phyloP scores from a whole-genome alignment of 2,113 vertebrate genomes.

The Enhydra lutris region DNA sequence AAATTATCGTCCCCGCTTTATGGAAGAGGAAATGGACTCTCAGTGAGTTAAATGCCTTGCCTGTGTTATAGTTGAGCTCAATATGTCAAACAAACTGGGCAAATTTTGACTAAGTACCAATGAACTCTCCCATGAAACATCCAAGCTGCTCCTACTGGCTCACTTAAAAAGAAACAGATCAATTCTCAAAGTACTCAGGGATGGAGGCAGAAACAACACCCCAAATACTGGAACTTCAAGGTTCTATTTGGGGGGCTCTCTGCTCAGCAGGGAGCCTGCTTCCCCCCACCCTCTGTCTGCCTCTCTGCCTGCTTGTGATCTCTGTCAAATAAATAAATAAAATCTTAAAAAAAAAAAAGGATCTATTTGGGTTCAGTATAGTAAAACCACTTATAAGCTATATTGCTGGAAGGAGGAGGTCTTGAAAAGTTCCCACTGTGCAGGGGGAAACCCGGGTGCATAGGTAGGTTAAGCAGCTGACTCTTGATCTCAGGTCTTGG shows the following conservation, averaged over 20 bases:
- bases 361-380: neutral
- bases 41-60: conserved; percentile 3
- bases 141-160: neutral
- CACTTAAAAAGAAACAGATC: neutral
- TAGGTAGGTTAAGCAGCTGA: neutral
- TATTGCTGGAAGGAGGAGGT: neutral
- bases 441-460: neutral
- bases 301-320: too few relatives aligned
- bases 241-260: neutral
- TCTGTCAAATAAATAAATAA: too few relatives aligned
- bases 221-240: neutral
- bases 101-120: conserved; percentile 24
- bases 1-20: conserved; percentile 13
- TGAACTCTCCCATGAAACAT: conserved; percentile 17
- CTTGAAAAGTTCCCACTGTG: neutral
- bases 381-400: neutral
- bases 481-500: neutral
- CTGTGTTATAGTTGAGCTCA: conserved; percentile 30
- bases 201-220: neutral
- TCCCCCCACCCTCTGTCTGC: too few relatives aligned
- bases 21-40: conserved; percentile 29
- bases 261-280: too few relatives aligned
- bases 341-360: neutral
- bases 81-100: neutral
- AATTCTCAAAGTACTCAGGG: neutral